Percentiles rank a stretch among this genome's conserved stretches.
Conservation (phyloP, 1,140 invertebrate species). For the Heliconius himera region DNA sequence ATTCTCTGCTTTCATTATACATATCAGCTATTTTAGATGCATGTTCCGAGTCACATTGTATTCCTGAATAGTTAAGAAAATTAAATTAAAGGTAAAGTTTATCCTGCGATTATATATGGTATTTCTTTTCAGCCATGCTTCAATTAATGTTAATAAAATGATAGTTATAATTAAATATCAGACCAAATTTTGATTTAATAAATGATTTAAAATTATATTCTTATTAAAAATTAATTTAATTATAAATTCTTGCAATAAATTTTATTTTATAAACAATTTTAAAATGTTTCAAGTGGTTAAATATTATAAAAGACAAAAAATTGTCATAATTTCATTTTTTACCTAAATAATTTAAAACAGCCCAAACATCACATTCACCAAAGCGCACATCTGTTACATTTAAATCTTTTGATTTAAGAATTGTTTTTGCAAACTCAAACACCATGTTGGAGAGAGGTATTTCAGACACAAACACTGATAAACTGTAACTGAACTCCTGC, state of each 20-base stretch:
- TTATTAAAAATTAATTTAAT: too few relatives aligned
- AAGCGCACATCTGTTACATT: conserved; percentile 56
- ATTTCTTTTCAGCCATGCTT: too few relatives aligned
- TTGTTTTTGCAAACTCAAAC: conserved; percentile 61
- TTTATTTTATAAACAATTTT: too few relatives aligned
- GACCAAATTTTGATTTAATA: too few relatives aligned
- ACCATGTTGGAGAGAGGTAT: conserved; percentile 79
- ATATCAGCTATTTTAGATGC: conserved; percentile 53
- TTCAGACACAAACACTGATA: conserved; percentile 83
- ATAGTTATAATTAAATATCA: too few relatives aligned
- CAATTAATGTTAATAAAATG: too few relatives aligned
- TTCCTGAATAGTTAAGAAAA: conserved; percentile 46
- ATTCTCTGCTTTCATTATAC: conserved; percentile 51
- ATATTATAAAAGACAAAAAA: too few relatives aligned
- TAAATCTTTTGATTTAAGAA: conserved; percentile 46
- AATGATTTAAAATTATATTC: too few relatives aligned
- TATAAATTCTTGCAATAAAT: too few relatives aligned
- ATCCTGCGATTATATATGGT: too few relatives aligned
- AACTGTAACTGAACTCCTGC: conserved; percentile 81
- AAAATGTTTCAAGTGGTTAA: too few relatives aligned
- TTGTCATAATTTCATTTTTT: conserved; percentile 14
- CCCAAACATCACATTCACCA: conserved; percentile 73
- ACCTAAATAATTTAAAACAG: conserved; percentile 80
- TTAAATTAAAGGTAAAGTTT: too few relatives aligned
- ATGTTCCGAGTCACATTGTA: conserved; percentile 65